Evolutionary conservation across 2,797 vertebrate genomes (phyloP).

Genomic region (Poliocrania exsul): DNA sequence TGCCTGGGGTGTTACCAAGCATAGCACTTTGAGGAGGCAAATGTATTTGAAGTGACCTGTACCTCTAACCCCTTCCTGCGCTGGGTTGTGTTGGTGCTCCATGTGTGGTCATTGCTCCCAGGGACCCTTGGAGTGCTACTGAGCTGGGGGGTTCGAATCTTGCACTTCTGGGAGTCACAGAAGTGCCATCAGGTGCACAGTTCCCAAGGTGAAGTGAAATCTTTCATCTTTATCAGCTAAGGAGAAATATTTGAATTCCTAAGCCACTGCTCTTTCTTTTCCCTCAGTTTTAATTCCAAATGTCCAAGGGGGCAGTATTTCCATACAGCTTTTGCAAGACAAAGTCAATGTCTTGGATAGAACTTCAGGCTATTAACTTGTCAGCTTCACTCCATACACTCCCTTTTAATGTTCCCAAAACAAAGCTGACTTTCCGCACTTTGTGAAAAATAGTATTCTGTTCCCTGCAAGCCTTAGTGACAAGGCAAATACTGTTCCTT

Average conservation of each 20-base stretch:
- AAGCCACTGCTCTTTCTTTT: not conserved
- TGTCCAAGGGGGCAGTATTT: not conserved
- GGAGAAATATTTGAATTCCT: not conserved
- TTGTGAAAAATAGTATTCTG: not conserved
- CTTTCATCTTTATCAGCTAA: not conserved
- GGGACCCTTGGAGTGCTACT: not conserved
- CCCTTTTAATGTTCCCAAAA: not conserved
- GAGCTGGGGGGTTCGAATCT: not conserved
- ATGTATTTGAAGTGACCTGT: not conserved
- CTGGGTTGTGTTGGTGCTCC: not conserved
- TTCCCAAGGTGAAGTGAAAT: not conserved
- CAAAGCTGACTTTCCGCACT: not conserved
- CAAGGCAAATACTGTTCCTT: not conserved
- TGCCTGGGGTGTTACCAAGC: not conserved
- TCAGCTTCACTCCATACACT: not conserved
- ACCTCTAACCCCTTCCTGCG: not conserved
- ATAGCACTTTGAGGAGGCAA: not conserved
- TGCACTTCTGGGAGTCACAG: rapidly evolving
- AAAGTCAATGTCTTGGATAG: rapidly evolving
- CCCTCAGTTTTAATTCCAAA: not conserved
- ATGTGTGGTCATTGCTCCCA: rapidly evolving
- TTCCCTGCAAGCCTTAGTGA: not conserved
- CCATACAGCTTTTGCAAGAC: not conserved
- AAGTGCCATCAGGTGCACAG: rapidly evolving
- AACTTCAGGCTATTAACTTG: not conserved